Evolutionary conservation across 1,140 invertebrate species (phyloP).

Genomic region (Meloidogyne exigua): DNA sequence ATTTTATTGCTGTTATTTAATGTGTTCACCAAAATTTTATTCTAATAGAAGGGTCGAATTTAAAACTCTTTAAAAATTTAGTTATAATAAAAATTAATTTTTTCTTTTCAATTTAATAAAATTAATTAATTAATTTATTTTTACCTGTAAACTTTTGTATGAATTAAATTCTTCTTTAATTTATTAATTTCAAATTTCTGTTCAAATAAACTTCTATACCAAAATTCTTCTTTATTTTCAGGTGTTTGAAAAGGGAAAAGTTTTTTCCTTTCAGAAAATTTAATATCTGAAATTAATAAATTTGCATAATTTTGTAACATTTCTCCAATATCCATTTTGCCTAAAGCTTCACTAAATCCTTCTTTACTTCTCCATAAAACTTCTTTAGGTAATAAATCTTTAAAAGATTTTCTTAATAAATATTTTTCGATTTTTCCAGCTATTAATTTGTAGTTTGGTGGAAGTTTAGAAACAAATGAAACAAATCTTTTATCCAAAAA

Average conservation of each 20-base stretch:
- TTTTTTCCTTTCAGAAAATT: slow-evolving; percentile 37
- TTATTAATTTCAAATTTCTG: slow-evolving; percentile 48
- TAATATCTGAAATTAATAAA: slow-evolving; percentile 39
- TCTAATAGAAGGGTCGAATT: too few species aligned
- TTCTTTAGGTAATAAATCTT: slow-evolving; percentile 57
- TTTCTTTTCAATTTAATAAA: too few species aligned
- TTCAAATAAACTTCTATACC: slow-evolving; percentile 60
- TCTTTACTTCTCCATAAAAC: slow-evolving; percentile 62
- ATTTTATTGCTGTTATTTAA: too few species aligned
- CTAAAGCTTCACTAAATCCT: slow-evolving; percentile 60
- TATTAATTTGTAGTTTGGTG: slow-evolving; percentile 58
- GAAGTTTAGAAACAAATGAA: slow-evolving; percentile 53
- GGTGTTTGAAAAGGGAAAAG: slow-evolving; percentile 59
- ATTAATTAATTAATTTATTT: too few species aligned
- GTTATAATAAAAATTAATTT: too few species aligned
- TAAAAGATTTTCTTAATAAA: slow-evolving; percentile 56
- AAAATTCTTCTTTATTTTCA: slow-evolving; percentile 61
- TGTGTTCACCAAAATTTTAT: too few species aligned
- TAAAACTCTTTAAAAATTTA: too few species aligned
- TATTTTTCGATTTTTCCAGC: slow-evolving; percentile 56
- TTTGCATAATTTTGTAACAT: not conserved
- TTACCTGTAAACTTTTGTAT: too few species aligned
- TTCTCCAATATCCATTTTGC: slow-evolving; percentile 43
- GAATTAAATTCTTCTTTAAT: slow-evolving; percentile 41
- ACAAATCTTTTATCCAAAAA: slow-evolving; percentile 63